Base-by-base conservation (phyloP, 2,113 vertebrate species). In the Donacobius atricapilla region DNA sequence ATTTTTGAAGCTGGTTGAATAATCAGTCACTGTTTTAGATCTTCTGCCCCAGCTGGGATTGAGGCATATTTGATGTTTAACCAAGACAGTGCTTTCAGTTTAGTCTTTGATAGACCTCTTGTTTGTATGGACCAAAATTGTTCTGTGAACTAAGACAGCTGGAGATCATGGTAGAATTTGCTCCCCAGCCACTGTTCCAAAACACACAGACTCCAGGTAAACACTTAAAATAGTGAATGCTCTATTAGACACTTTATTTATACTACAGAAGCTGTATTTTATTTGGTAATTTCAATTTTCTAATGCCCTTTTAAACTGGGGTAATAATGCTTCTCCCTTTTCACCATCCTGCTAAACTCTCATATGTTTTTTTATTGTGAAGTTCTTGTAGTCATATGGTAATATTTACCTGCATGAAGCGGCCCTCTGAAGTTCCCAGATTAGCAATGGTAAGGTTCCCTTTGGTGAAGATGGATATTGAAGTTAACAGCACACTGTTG, bases 391-490 rank as follows among this genome's bases (percentile, higher is more conserved):
- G 40, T 3, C 37, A 69, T 1, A 2, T 27, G 45, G 71, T 53
- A 80, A 78, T 37, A 53, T 64, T 97, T 96, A 99, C 99, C 99
- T 99, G 99, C 83, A 99, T 98, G 96, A 99, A 99, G 53, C 98
- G 98, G 11, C 99, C 99, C 48, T 98, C 98, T 6, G 98, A 98
- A 1, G 99, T 99, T 51, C 99, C 99, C 25, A 99, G 98, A 78
- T 98, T 99, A 35, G 98, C 99, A 75, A 99, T 97, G 1, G 99
- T 98, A 19, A 99, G 98, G 47, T 98, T 98, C 9, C 97, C 95
- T 98, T 98, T 64, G 96, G 98, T 98, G 65, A 98, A 98, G 94
- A 99, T 97, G 0, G 98, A 98, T 91, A 99, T 98, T 0, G 99
- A 99, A 15, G 99, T 99, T 22, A 99, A 95, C 83, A 99, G 97